Base-by-base conservation (phyloP, 92 coral and sea anemone species). In the Parazoanthus swiftii region DNA sequence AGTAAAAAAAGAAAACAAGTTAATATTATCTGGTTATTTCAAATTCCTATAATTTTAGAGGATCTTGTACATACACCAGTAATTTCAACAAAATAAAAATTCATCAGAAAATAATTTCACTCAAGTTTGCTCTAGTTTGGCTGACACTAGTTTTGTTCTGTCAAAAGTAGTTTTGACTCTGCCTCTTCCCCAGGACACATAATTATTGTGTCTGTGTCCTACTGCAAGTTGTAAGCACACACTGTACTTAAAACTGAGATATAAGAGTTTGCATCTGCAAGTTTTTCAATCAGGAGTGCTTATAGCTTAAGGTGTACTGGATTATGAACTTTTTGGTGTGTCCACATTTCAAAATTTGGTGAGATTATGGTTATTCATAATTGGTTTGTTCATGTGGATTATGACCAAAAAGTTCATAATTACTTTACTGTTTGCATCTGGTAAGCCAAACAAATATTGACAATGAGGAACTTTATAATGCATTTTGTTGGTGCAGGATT, bases 181-280 rank as follows among this genome's bases (percentile, higher is more conserved):
- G 66, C 67, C 33, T n/a, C 79, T 84, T 84, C 66, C 87, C 87
- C 72, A 5, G 87, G 54, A 74, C 23, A 84, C 87, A 84, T 29
- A 5, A 39, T n/a, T 71, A 13, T 66, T 58, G 48, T 82, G 76
- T 67, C 72, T 70, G 67, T 48, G 87, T 71, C 39, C 36, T 70
- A 56, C 59, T 84, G 56, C 68, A 25, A 71, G 87, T 25, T 84
- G 77, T 44, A 73, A 84, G 87, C 79, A 84, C 87, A 46, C 77
- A 43, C 86, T 84, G 87, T 29, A 25, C 43, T 84, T 84, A 25
- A 63, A 23, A 39, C 18, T 76, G 51, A 39, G 46, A 20, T 48
- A 10, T 7, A 38, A 8, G 23, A 83, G 63, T 84, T 73, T 74
- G 44, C 71, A 80, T 15, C 42, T 33, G 2, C n/a, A 35, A 46